A percentile compares a stretch with the other conserved stretches of the same genome.
Conservation (phyloP, 2,888 invertebrate genomes). For the Parasteatoda lunata region DNA sequence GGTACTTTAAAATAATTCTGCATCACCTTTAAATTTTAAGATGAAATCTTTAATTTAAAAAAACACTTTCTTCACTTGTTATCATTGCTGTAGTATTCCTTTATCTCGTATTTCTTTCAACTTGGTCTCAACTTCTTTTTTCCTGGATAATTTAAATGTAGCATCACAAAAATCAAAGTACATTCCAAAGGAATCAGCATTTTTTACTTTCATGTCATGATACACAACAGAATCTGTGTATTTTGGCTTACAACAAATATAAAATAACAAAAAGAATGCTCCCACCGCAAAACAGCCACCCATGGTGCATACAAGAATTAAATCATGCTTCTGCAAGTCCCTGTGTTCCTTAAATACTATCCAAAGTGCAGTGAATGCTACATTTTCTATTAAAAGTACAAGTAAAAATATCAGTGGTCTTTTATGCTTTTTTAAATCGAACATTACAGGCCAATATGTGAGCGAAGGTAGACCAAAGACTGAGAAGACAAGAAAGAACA, state of each 20-base stretch:
- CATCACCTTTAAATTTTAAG: background rate
- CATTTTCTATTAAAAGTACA: slow-evolving; percentile 68
- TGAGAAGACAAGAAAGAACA: slow-evolving; percentile 68
- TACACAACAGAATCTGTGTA: slow-evolving; percentile 70
- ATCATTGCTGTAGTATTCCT: slow-evolving; percentile 15
- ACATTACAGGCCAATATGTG: slow-evolving; percentile 71
- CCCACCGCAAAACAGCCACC: slow-evolving; percentile 60
- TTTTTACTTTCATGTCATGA: slow-evolving; percentile 68
- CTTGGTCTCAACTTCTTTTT: slow-evolving; percentile 58
- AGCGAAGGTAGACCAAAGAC: slow-evolving; percentile 71
- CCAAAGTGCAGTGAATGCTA: slow-evolving; percentile 66
- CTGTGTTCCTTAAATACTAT: slow-evolving; percentile 20
- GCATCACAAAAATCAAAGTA: slow-evolving; percentile 71
- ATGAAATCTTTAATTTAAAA: slow-evolving; percentile 6
- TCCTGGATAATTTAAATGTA: slow-evolving; percentile 69
- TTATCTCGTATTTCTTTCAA: slow-evolving; percentile 56
- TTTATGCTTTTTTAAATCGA: slow-evolving; percentile 69
- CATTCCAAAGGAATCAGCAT: slow-evolving; percentile 70
- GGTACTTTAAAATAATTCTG: background rate
- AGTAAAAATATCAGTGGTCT: slow-evolving; percentile 69
- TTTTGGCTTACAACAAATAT: slow-evolving; percentile 70
- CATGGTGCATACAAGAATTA: slow-evolving; percentile 20
- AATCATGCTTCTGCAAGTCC: slow-evolving; percentile 35
- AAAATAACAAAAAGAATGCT: slow-evolving; percentile 66
- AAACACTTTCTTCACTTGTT: too few species aligned